A percentile compares a stretch with the other conserved stretches of the same genome.
Evolutionary conservation across 1,140 invertebrate genomes (phyloP).

Genomic region (Hylaeus anthracinus): DNA sequence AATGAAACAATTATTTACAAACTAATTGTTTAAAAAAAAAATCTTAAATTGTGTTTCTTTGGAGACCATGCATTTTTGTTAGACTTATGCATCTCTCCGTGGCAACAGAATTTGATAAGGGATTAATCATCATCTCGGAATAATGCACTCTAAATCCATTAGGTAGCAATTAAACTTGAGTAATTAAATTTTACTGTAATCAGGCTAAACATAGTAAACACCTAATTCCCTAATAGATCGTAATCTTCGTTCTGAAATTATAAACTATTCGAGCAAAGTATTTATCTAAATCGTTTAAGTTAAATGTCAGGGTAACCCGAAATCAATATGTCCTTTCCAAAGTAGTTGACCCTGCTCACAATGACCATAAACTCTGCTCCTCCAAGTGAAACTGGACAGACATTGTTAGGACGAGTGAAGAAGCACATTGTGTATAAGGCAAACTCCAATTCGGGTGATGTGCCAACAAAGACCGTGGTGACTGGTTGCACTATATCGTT

Average conservation of each 20-base stretch:
- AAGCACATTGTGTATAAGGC: slow-evolving; percentile 86
- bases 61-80: not conserved
- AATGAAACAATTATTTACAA: not conserved
- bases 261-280: not conserved
- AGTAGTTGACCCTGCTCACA: slow-evolving; percentile 77
- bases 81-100: not conserved
- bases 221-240: not conserved
- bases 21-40: not conserved
- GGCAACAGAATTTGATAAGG: not conserved
- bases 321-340: slow-evolving; percentile 78
- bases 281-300: not conserved
- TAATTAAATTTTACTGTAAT: not conserved
- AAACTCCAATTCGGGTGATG: slow-evolving; percentile 87
- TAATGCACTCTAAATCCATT: not conserved
- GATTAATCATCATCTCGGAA: not conserved
- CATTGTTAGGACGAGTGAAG: slow-evolving; percentile 80
- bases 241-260: not conserved
- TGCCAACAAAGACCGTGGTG: slow-evolving; percentile 84
- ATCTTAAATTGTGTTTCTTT: not conserved
- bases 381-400: slow-evolving; percentile 79
- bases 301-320: slow-evolving; percentile 75
- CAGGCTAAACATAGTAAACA: not conserved
- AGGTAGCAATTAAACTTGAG: not conserved
- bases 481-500: slow-evolving; percentile 81
- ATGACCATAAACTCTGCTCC: slow-evolving; percentile 76